Evolutionary conservation across 2,113 vertebrate genomes (phyloP), one percentile per base, ranked within the genome.

Genomic region (Neogale vison): DNA sequence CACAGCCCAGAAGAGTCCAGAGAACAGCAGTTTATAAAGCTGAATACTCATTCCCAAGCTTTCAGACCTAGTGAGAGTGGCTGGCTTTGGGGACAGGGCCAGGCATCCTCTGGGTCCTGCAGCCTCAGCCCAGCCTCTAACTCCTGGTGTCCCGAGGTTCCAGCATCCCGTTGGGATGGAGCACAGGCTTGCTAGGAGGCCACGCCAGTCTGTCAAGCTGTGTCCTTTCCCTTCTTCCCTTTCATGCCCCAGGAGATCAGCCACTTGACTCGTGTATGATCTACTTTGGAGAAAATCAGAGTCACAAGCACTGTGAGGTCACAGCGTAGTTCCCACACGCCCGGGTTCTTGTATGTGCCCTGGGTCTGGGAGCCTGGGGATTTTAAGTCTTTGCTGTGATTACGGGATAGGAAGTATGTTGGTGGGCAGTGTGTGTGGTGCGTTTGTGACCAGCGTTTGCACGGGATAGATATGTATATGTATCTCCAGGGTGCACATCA

Each of bases 221-320:
- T n/a, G 71, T 52, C 69, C 45, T 74, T 86, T 23, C 36, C 50
- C 10, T 23, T 69, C 42, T 52, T 45, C 26, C 61, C 34, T 50
- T 79, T 52, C n/a, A 67, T 8, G 80, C 2, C 11, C 52, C 34
- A 24, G 80, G 95, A 96, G 42, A 84, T 26, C 45, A 71, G 55
- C 39, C 36, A 63, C 61, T 39, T 0, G 2, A 18, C 61, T n/a
- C 13, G 0, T 7, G 65, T 42, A n/a, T 47, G n/a, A 45, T 83
- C 63, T 80, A 72, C 93, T 87, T 81, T 83, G 59, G 84, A 93
- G 95, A 84, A 86, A 67, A 87, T 82, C 57, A 52, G 47, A n/a
- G 61, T 59, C 26, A 29, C 0, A 0, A 71, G 59, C 55, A 42
- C 29, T 34, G 52, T 0, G 9, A 71, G 42, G 31, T 3, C 4